Evolutionary conservation across 2,888 invertebrate genomes (phyloP).

Genomic region (Galerucella pusilla): DNA sequence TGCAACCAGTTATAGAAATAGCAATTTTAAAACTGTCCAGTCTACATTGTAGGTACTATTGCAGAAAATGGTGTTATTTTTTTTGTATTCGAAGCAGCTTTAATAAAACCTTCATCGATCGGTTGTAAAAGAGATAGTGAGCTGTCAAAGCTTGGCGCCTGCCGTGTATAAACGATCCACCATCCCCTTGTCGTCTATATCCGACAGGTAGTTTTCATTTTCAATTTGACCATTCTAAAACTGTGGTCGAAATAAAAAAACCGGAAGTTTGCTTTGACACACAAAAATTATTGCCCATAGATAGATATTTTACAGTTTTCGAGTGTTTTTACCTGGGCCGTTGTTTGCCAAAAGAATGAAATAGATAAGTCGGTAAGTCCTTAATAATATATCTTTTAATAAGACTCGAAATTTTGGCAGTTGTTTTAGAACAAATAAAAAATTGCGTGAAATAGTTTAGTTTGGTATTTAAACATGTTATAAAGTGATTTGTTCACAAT

Average conservation of each 20-base stretch:
- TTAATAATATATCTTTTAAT: not conserved
- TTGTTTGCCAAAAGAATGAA: conserved; percentile 11
- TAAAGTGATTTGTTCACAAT: too few species aligned
- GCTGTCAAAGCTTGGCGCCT: conserved; percentile 60
- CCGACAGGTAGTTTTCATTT: conserved; percentile 48
- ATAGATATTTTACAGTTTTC: conserved; percentile 30
- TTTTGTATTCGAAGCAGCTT: conserved; percentile 34
- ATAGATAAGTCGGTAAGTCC: not conserved
- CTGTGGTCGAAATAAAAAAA: conserved; percentile 28
- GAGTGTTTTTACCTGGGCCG: conserved; percentile 39
- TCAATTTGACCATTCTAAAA: conserved; percentile 43
- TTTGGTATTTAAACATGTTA: too few species aligned
- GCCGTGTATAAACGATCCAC: conserved; percentile 48
- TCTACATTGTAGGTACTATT: not conserved
- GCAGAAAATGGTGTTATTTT: conserved; percentile 29
- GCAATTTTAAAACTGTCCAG: too few species aligned
- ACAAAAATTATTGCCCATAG: conserved; percentile 33
- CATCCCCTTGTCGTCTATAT: conserved; percentile 42
- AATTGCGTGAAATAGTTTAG: too few species aligned
- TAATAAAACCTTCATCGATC: conserved; percentile 51
- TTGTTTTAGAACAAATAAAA: too few species aligned
- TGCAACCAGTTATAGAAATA: too few species aligned
- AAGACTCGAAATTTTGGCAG: too few species aligned
- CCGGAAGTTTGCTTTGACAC: conserved; percentile 53
- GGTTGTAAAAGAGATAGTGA: conserved; percentile 55